A percentile compares a stretch with the other conserved stretches of the same genome.
These are phyloP conservation scores for Drymodes brunneopygia DNA, from an alignment of 2,113 vertebrate genomes.

Conservation along the genomic window DNA sequence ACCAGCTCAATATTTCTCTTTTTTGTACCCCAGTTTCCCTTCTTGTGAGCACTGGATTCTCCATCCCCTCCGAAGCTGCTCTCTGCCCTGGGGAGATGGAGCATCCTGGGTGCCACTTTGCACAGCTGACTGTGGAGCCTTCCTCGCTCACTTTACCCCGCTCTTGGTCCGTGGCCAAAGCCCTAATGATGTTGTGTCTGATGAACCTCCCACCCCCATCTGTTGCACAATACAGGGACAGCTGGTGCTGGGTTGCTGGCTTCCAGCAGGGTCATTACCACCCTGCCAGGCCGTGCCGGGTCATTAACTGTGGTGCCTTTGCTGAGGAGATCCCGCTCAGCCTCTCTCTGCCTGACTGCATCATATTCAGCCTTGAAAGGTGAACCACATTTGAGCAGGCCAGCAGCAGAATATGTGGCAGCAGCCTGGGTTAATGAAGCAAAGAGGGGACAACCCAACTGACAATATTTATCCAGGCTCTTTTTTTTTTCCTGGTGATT, in stretches of 20 bases:
- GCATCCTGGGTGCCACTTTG: background rate
- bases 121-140: background rate
- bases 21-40: background rate
- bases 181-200: slow-evolving; percentile 48
- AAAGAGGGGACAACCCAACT: background rate
- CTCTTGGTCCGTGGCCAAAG: slow-evolving; percentile 16
- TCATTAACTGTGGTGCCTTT: slow-evolving; percentile 9
- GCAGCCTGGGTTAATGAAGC: background rate
- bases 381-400: background rate
- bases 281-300: background rate
- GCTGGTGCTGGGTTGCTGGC: slow-evolving; percentile 48
- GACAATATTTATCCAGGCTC: background rate
- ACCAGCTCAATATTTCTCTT: background rate
- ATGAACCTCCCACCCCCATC: slow-evolving; percentile 51
- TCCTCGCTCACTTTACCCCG: background rate
- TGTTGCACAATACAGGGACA: slow-evolving; percentile 28
- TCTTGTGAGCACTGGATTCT: background rate
- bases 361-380: background rate
- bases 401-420: background rate
- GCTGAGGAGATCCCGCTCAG: slow-evolving; percentile 12
- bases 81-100: rapidly evolving
- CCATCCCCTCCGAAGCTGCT: background rate
- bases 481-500: background rate
- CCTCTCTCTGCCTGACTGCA: background rate
- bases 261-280: slow-evolving; percentile 40